Base-by-base conservation (phyloP, 2,797 vertebrate genomes). In the Mus minutoides region DNA sequence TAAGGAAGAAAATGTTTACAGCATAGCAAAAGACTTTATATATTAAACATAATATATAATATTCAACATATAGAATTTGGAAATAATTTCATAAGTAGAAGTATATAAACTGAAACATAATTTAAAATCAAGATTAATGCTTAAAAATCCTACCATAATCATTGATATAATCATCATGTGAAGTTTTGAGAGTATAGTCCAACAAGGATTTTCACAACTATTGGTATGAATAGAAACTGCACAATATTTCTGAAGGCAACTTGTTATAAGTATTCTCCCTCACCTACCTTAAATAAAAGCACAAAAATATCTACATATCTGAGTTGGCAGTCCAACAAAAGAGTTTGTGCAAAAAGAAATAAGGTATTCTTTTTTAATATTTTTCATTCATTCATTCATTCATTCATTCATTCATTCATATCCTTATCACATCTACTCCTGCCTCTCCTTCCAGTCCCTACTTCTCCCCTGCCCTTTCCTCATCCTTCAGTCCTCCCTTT, bases 281-380 rank as follows among this genome's bases (percentile, higher is more conserved):
- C 22, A 6, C 13, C 11, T 90, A 40, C n/a, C 31, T 10, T 34
- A 67, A 91, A 86, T 37, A 60, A 46, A 34, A 64, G 22, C 19
- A 64, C 43, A 83, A 86, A 73, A 73, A 77, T 21, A 58, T 17
- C 21, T 52, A 90, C 21, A 71, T 83, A 75, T 94, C 92, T 94
- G 56, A 94, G 22, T 40, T 62, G 79, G 24, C 19, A 87, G 22
- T 60, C 5, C 3, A 89, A 87, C 17, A 31, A 69, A 78, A 29
- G 3, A 94, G 83, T 91, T 87, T 85, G 94, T 82, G 52, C n/a
- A 58, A 88, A 67, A 26, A 21, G 26, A 90, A 91, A 92, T 93
- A 92, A 77, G 24, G 46, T 24, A 60, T 78, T 92, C 10, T 62
- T 62, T 62, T 31, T 64, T n/a, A n/a, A 60, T 31, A 29, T 31